A percentile compares a stretch with the other conserved stretches of the same genome.
Conservation (phyloP, 2,888 invertebrate genomes). For the Nemotelus pantherinus region DNA sequence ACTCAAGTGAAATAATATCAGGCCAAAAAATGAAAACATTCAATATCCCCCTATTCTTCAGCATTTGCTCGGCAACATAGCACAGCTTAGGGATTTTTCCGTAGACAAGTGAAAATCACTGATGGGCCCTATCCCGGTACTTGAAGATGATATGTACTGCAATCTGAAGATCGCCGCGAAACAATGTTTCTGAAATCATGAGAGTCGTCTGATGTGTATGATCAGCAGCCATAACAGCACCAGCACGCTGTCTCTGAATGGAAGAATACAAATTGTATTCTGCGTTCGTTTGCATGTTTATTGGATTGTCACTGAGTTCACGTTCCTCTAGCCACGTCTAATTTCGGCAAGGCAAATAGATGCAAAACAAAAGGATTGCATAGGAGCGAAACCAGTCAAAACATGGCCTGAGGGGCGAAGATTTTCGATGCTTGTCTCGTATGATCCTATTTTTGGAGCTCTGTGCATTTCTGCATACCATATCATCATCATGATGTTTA, state of each 20-base stretch:
- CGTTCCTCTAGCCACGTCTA: conserved; percentile 37
- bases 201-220: conserved; percentile 1
- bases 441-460: conserved; percentile 47
- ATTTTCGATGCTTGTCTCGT: conserved; percentile 34
- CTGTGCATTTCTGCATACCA: conserved; percentile 18
- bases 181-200: conserved; percentile 23
- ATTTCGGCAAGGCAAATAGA: conserved; percentile 47
- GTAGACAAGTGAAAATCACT: too few species aligned
- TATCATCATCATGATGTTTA: conserved; percentile 40
- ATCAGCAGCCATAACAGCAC: background rate
- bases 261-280: conserved; percentile 29
- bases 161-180: background rate
- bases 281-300: background rate
- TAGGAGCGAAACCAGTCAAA: conserved; percentile 46
- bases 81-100: too few species aligned
- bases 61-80: too few species aligned
- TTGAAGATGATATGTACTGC: background rate
- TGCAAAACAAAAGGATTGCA: conserved; percentile 41
- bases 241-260: background rate
- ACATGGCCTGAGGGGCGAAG: conserved; percentile 43
- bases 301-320: conserved; percentile 1
- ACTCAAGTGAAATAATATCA: background rate
- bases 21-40: background rate
- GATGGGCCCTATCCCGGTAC: too few species aligned
- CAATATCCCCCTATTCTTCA: background rate